These are phyloP conservation scores for Enteromius trimaculatus DNA, from an alignment of 2,797 vertebrate genomes.

Conservation along the genomic window DNA sequence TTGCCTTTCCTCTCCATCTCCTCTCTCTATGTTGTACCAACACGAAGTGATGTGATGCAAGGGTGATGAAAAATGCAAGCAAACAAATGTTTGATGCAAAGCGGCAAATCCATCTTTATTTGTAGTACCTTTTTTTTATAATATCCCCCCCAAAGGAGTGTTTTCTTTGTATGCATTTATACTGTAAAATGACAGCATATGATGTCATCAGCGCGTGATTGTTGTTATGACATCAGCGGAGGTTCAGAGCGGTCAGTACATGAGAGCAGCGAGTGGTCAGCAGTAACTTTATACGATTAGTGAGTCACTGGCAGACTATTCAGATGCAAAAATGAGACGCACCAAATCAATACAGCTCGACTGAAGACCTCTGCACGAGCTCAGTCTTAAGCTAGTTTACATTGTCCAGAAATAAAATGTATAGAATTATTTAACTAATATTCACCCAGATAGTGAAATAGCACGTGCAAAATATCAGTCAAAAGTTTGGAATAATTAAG, in stretches of 20 bases:
- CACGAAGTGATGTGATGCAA: not conserved
- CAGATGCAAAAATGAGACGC: not conserved
- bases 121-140: constrained; percentile 3
- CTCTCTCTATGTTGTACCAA: not conserved
- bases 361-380: not conserved
- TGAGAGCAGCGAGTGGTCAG: constrained; percentile 1
- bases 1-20: not conserved
- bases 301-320: constrained; percentile 17
- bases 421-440: not conserved
- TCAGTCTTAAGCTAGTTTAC: not conserved
- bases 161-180: not conserved
- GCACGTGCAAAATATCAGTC: not conserved
- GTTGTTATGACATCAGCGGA: constrained; percentile 17
- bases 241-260: constrained; percentile 1
- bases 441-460: not conserved
- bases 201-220: constrained; percentile 7
- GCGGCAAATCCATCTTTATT: not conserved
- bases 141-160: not conserved
- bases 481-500: not conserved
- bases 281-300: not conserved
- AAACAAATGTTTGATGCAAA: constrained; percentile 12
- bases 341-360: constrained; percentile 11
- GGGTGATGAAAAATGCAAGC: constrained; percentile 33
- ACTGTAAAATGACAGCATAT: not conserved
- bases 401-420: not conserved